These are phyloP conservation scores for Phylloscopus collybita DNA, from an alignment of 2,797 vertebrate genomes.

Conservation along the genomic window DNA sequence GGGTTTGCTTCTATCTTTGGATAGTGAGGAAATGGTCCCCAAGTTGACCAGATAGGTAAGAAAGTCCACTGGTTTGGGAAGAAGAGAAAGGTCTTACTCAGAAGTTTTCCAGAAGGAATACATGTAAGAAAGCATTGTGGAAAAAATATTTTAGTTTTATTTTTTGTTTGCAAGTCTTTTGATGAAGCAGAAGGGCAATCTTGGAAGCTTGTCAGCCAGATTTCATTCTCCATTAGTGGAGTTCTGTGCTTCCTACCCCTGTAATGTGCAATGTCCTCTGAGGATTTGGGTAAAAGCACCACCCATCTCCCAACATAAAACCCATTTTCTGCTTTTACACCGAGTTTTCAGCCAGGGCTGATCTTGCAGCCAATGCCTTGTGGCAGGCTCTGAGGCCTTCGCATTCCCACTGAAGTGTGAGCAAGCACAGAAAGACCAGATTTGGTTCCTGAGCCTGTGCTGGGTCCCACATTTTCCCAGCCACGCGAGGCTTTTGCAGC, in stretches of 20 bases:
- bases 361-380: background rate
- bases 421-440: background rate
- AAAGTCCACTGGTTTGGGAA: background rate
- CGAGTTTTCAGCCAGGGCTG: background rate
- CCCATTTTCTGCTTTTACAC: background rate
- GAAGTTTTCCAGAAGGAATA: background rate
- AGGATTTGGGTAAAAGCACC: background rate
- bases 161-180: background rate
- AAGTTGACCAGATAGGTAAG: background rate
- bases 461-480: background rate
- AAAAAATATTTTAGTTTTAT: fast-evolving
- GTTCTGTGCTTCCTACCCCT: background rate
- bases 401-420: background rate
- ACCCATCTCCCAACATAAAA: background rate
- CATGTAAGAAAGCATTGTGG: fast-evolving
- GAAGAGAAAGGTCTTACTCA: background rate
- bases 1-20: background rate
- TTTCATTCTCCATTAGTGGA: background rate
- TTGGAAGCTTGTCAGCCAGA: background rate
- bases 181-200: background rate
- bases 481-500: background rate
- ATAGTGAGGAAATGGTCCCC: background rate
- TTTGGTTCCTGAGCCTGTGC: background rate
- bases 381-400: background rate
- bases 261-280: too few species aligned